These are phyloP conservation scores for Laspeyria flexula DNA, from an alignment of 2,888 invertebrate genomes.

Conservation along the genomic window DNA sequence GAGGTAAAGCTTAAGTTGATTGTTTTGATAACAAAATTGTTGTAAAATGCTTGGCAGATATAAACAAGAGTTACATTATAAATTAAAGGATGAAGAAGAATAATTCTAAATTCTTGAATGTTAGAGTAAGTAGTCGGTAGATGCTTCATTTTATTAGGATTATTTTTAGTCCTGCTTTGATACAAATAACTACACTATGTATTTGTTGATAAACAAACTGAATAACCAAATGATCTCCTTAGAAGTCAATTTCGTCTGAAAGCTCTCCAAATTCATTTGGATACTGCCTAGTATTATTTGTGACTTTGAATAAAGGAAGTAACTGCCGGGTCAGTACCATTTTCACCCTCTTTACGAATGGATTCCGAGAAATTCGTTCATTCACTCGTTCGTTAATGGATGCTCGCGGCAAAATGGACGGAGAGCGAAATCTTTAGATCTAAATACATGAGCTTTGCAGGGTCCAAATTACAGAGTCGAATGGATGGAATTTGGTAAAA, in stretches of 20 bases:
- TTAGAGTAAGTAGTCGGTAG: too few relatives aligned
- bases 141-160: too few relatives aligned
- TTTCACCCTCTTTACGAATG: conserved; percentile 35
- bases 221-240: not conserved
- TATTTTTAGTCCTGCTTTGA: too few relatives aligned
- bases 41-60: too few relatives aligned
- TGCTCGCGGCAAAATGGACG: conserved; percentile 21
- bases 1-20: too few relatives aligned
- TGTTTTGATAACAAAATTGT: too few relatives aligned
- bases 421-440: conserved; percentile 29
- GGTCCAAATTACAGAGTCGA: conserved; percentile 20
- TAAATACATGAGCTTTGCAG: conserved; percentile 31
- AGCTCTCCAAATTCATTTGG: not conserved
- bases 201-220: not conserved
- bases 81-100: too few relatives aligned
- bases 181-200: too few relatives aligned
- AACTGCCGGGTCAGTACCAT: conserved; percentile 26
- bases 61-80: too few relatives aligned
- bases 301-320: conserved; percentile 10
- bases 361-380: conserved; percentile 23
- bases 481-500: conserved; percentile 15
- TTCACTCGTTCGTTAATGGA: conserved; percentile 30
- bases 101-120: too few relatives aligned
- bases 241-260: not conserved
- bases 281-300: conserved; percentile 15